A percentile compares a stretch with the other conserved stretches of the same genome.
phyloP scores from a whole-genome alignment of 2,113 vertebrate species.

The Lota lota region DNA sequence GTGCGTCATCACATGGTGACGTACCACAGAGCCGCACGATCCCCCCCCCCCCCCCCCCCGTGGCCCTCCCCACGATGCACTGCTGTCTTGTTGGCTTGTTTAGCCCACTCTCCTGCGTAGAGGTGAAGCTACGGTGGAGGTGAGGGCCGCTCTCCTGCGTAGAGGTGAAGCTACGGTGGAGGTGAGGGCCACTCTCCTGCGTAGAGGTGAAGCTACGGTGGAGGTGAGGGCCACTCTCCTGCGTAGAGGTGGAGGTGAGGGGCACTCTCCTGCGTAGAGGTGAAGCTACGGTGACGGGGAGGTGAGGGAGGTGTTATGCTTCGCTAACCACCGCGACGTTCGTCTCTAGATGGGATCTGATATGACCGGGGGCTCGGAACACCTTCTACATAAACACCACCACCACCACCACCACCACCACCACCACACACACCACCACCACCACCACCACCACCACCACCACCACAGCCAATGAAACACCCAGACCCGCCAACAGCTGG shows the following conservation, averaged over 20 bases:
- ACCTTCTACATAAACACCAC: slow-evolving; percentile 61
- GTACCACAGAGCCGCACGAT: slow-evolving; percentile 46
- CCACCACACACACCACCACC: slow-evolving; percentile 13
- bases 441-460: slow-evolving; percentile 1
- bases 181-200: slow-evolving; percentile 30
- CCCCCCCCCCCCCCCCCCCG: slow-evolving; percentile 12
- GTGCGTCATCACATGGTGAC: slow-evolving; percentile 42
- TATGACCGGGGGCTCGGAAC: slow-evolving; percentile 46
- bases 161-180: background rate
- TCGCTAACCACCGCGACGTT: slow-evolving; percentile 56
- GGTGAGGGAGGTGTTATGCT: slow-evolving; percentile 8
- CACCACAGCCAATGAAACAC: slow-evolving; percentile 22
- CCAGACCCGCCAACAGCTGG: background rate
- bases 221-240: no score
- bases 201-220: background rate
- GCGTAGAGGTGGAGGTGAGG: no score
- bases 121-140: background rate
- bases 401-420: background rate
- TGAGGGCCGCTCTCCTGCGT: slow-evolving; percentile 16
- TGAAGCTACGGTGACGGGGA: no score
- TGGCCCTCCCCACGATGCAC: slow-evolving; percentile 5
- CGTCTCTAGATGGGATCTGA: slow-evolving; percentile 57
- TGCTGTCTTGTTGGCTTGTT: no score
- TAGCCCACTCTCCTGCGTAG: slow-evolving; percentile 28
- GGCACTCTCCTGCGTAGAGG: no score